These are phyloP conservation scores for Lacerta bilineata DNA, from an alignment of 2,797 vertebrate genomes.

Conservation along the genomic window DNA sequence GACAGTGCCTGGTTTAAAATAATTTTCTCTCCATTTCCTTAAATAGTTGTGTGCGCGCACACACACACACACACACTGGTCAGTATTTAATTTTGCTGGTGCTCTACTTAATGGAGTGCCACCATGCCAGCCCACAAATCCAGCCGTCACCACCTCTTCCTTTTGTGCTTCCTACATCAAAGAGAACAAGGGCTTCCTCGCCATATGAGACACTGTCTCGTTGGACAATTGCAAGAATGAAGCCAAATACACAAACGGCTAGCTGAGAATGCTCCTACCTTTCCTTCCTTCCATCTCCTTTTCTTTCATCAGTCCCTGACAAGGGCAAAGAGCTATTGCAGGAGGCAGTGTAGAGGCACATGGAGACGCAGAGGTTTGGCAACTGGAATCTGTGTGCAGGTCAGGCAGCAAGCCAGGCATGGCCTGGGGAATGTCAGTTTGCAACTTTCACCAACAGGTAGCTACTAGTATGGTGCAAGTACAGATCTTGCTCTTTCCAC, in stretches of 20 bases:
- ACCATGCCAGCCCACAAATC: too few relatives aligned
- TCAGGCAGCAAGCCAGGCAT: background rate
- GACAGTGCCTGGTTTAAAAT: slow-evolving; percentile 5
- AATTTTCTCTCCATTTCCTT: background rate
- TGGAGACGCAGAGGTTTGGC: background rate
- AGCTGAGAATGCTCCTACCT: background rate
- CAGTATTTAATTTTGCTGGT: background rate
- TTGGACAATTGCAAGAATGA: background rate
- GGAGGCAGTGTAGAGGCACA: background rate
- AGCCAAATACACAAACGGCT: too few relatives aligned
- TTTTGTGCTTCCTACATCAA: background rate
- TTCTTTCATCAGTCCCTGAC: background rate
- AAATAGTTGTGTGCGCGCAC: background rate
- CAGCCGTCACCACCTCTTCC: background rate
- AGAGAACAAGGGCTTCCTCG: background rate
- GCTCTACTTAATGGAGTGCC: background rate
- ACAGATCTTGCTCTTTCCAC: background rate
- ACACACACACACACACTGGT: background rate
- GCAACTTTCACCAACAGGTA: background rate
- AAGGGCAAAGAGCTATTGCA: background rate
- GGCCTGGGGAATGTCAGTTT: background rate
- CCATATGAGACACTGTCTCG: background rate
- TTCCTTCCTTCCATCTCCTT: background rate
- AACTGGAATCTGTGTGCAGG: background rate
- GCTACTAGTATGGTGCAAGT: background rate